Evolutionary conservation across 1,140 invertebrate species (phyloP).

Genomic region (Thaumatotibia leucotreta): DNA sequence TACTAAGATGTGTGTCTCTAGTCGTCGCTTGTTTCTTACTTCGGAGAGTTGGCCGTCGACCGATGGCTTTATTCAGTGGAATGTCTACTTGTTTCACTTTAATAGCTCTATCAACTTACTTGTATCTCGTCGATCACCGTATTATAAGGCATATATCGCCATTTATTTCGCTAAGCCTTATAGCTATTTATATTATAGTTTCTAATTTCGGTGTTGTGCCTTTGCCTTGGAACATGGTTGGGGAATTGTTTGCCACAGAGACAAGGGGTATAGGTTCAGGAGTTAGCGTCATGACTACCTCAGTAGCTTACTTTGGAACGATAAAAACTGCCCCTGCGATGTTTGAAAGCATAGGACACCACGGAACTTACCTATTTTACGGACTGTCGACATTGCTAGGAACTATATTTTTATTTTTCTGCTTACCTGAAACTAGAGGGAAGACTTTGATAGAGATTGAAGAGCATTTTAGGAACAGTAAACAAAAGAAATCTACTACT

Average conservation of each 20-base stretch:
- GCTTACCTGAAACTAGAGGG: constrained; percentile 83
- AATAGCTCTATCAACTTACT: constrained; percentile 65
- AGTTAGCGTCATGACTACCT: constrained; percentile 79
- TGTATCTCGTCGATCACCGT: constrained; percentile 53
- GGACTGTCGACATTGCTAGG: constrained; percentile 78
- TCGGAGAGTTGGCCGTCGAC: constrained; percentile 77
- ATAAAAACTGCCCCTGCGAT: constrained; percentile 79
- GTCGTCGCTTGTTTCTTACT: constrained; percentile 77
- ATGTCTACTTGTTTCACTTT: constrained; percentile 75
- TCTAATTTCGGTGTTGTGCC: constrained; percentile 70
- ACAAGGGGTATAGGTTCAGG: constrained; percentile 75
- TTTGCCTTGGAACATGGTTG: constrained; percentile 79
- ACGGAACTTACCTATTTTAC: constrained; percentile 80
- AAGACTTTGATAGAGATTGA: constrained; percentile 82
- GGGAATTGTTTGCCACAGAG: constrained; percentile 76
- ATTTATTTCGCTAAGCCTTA: constrained; percentile 53
- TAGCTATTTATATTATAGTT: constrained; percentile 61
- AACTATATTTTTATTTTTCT: constrained; percentile 78
- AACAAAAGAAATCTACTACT: constrained; percentile 27
- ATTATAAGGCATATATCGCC: constrained; percentile 49
- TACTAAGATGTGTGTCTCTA: constrained; percentile 80
- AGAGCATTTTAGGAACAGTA: constrained; percentile 57
- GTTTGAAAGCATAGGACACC: constrained; percentile 74
- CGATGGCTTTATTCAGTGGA: constrained; percentile 78
- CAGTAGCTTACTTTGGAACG: constrained; percentile 79